Evolutionary conservation across 1,140 invertebrate genomes (phyloP).

Genomic region (Ridgeia piscesae): DNA sequence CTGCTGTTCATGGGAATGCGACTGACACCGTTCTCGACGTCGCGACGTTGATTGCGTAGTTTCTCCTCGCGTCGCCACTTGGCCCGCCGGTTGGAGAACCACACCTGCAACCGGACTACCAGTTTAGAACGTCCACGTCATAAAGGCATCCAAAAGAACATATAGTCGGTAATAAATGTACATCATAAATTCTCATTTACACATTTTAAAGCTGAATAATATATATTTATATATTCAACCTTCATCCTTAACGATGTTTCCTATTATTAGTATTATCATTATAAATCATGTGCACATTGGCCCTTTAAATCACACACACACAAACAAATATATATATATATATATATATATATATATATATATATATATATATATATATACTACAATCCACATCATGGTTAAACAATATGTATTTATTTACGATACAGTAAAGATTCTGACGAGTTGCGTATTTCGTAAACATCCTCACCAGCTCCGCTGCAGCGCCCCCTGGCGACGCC

Average conservation of each 20-base stretch:
- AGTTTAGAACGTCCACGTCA: slow-evolving; percentile 24
- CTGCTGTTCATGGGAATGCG: slow-evolving; percentile 77
- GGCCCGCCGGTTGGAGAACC: slow-evolving; percentile 97
- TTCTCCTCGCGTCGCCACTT: slow-evolving; percentile 99
- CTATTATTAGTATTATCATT: no score
- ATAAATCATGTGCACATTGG: no score
- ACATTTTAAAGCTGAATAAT: neutral
- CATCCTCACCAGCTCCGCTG: neutral
- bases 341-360: no score
- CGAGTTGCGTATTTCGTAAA: neutral
- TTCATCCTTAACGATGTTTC: neutral
- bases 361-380: no score
- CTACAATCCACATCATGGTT: no score
- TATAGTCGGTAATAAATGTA: neutral
- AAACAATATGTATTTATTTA: no score
- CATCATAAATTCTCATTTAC: neutral
- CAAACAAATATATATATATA: no score
- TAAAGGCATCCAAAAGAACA: neutral
- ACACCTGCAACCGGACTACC: slow-evolving; percentile 69
- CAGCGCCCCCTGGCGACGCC: neutral
- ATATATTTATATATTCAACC: neutral
- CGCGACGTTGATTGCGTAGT: slow-evolving; percentile 78
- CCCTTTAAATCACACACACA: no score
- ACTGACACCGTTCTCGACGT: slow-evolving; percentile 45
- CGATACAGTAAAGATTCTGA: no score